Base-by-base conservation (phyloP, 2,797 vertebrate species). In the Somateria mollissima region DNA sequence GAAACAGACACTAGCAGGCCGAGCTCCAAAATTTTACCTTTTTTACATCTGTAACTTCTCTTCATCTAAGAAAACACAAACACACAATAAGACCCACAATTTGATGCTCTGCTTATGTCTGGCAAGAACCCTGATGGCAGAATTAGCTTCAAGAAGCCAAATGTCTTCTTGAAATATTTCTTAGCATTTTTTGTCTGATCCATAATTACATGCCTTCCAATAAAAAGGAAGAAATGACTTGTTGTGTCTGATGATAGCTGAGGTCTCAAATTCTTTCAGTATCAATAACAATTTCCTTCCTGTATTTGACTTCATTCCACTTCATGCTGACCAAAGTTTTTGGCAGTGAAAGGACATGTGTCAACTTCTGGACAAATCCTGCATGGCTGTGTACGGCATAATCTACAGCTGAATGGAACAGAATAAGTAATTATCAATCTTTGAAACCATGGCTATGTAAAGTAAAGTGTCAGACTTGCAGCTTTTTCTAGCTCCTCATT, bases 281-380 rank as follows among this genome's bases (percentile, higher is more conserved):
- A 80, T 65, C 89, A 51, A 71, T 85, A 93, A 89, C 60, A 10
- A 43, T 67, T 87, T 83, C 79, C 87, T 94, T 83, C 75, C 89
- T 87, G 69, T 47, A 37, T 80, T 85, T 74, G 61, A 67, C 39
- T 89, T 85, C 30, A 67, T 81, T 65, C 28, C 51, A 32, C 71
- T 65, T 32, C 57, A 56, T 39, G 82, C 65, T 72, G 94, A 62
- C n/a, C 78, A 57, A 89, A 62, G 13, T 1, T 92, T 85, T 85
- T 61, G 79, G 70, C 57, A 91, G 49, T 34, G 69, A 83, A 92
- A 83, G 54, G 61, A 80, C 25, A 30, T 27, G 36, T 27, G 36
- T 34, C 34, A 85, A 14, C 65, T 61, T 60, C 54, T 87, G 75
- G 65, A 76, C 49, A 83, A 80, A 87, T 64, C 49, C 47, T 84